phyloP scores from a whole-genome alignment of 2,888 invertebrate genomes.

The Caenorhabditis afra region DNA sequence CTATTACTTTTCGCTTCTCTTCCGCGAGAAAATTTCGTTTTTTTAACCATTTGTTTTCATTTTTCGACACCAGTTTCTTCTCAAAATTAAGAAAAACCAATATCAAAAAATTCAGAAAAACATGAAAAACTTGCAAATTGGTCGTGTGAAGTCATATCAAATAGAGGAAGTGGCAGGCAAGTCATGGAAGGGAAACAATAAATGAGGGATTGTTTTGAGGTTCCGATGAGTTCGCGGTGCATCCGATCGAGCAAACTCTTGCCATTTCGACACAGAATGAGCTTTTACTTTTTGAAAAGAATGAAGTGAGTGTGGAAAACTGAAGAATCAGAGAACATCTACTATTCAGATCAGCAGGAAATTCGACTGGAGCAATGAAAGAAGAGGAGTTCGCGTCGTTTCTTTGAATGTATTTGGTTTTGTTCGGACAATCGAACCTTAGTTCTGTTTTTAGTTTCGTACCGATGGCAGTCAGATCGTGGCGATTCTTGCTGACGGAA shows the following conservation, averaged over 20 bases:
- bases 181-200: neutral
- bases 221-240: slow-evolving; percentile 34
- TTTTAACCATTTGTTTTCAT: neutral
- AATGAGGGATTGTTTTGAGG: slow-evolving; percentile 5
- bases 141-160: slow-evolving; percentile 21
- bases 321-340: neutral
- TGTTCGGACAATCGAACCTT: neutral
- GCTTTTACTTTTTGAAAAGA: slow-evolving; percentile 28
- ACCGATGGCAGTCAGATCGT: slow-evolving; percentile 43
- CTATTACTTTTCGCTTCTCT: neutral
- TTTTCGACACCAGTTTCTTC: too few species aligned
- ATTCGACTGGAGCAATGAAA: slow-evolving; percentile 22
- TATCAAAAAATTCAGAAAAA: too few species aligned
- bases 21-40: slow-evolving; percentile 7
- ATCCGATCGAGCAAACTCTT: slow-evolving; percentile 36
- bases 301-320: neutral
- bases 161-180: slow-evolving; percentile 15
- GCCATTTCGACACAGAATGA: slow-evolving; percentile 29
- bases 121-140: slow-evolving; percentile 49
- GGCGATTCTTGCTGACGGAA: slow-evolving; percentile 44
- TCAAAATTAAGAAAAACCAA: neutral
- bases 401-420: slow-evolving; percentile 6
- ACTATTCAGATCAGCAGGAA: slow-evolving; percentile 9
- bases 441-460: slow-evolving; percentile 25
- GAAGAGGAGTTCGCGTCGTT: slow-evolving; percentile 5